A percentile compares a stretch with the other conserved stretches of the same genome.
These are phyloP conservation scores for Platycheirus albimanus DNA, from an alignment of 2,888 invertebrate genomes.

Conservation along the genomic window DNA sequence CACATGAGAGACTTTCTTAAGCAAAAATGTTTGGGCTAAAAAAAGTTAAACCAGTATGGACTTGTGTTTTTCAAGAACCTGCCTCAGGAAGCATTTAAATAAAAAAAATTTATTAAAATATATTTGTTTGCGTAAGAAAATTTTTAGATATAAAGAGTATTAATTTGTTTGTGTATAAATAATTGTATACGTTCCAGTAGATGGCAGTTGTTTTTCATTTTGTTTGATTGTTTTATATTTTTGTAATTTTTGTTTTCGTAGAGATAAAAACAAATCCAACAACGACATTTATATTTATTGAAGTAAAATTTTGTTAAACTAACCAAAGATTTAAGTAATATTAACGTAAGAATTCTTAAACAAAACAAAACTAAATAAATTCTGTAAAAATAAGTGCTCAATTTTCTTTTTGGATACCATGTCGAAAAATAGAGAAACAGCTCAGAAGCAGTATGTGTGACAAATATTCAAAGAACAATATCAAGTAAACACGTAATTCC, in stretches of 20 bases:
- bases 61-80: conserved; percentile 33
- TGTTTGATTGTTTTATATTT: too few species aligned
- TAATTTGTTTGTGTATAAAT: conserved; percentile 8
- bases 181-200: conserved; percentile 34
- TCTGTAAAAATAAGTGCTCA: conserved; percentile 9
- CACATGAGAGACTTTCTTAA: neutral
- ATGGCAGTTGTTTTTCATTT: conserved; percentile 7
- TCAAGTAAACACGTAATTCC: too few species aligned
- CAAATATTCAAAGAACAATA: too few species aligned
- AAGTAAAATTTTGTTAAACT: conserved; percentile 38
- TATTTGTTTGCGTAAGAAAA: conserved; percentile 12
- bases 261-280: conserved; percentile 30
- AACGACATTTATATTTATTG: conserved; percentile 52
- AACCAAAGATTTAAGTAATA: conserved; percentile 58
- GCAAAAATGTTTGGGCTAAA: conserved; percentile 5
- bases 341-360: neutral
- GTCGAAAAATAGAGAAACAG: too few species aligned
- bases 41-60: conserved; percentile 11
- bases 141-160: conserved; percentile 18
- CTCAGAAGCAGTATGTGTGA: too few species aligned
- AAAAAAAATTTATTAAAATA: neutral
- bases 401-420: too few species aligned
- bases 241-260: too few species aligned
- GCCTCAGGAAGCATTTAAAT: conserved; percentile 67
- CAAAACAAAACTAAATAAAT: conserved; percentile 5